These are phyloP conservation scores for Setipinna tenuifilis DNA, from an alignment of 2,797 vertebrate species.

Conservation along the genomic window DNA sequence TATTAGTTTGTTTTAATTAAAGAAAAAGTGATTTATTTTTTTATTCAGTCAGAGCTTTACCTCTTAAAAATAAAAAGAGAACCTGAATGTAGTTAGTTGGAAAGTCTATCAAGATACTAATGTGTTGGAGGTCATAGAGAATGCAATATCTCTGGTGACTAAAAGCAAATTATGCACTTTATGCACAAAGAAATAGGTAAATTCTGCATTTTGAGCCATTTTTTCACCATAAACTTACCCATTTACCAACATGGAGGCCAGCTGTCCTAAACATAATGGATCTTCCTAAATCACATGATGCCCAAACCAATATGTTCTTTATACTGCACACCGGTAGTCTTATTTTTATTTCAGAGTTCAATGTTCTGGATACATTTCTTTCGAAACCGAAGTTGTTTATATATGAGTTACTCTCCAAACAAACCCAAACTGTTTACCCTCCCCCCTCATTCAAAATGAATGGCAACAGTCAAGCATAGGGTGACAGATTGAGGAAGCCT, in stretches of 20 bases:
- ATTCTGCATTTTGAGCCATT: too few species aligned
- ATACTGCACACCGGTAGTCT: neutral
- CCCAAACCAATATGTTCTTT: neutral
- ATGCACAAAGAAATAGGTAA: too few species aligned
- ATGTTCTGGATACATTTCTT: neutral
- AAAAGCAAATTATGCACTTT: neutral
- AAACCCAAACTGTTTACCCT: neutral
- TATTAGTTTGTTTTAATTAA: too few species aligned
- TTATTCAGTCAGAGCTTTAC: neutral
- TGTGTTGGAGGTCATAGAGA: neutral
- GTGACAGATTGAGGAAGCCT: conserved; percentile 31
- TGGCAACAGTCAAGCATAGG: conserved; percentile 43
- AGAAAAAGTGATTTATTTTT: too few species aligned
- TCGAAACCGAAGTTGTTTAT: neutral
- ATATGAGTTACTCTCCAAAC: neutral
- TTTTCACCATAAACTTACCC: neutral
- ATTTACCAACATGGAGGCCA: neutral
- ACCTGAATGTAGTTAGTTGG: neutral
- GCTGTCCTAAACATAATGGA: conserved; percentile 3
- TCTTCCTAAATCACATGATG: neutral
- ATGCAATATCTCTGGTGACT: neutral
- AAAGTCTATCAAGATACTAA: neutral
- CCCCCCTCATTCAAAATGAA: conserved; percentile 41
- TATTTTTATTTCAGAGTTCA: neutral
- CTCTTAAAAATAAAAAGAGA: neutral